Base-by-base conservation (phyloP, 2,888 invertebrate species). In the Sinotaia quadrata region DNA sequence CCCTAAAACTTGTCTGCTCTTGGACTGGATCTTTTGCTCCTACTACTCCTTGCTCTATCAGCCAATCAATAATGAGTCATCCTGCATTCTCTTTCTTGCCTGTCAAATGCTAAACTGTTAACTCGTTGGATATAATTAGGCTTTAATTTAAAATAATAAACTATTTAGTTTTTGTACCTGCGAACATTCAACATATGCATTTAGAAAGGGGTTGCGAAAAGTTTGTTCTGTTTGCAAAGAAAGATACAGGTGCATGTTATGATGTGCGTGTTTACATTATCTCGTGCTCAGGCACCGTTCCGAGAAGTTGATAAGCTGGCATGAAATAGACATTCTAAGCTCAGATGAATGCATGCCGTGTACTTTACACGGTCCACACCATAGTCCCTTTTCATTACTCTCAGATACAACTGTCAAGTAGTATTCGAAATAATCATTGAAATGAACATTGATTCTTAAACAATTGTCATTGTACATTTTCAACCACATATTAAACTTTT, bases 31-130 rank as follows among this genome's bases (percentile, higher is more conserved):
- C n/a, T n/a, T n/a, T n/a, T n/a, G n/a, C n/a, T n/a, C n/a, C n/a
- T n/a, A n/a, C n/a, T n/a, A n/a, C 56, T 36, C 54, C 44, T 44
- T 56, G 31, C 41, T 56, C 54, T 65, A 65, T 65, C 65, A 41
- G 65, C 31, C 56, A 65, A 56, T 65, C 65, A 65, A 56, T 56
- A 65, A 65, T 65, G 65, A 65, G 37, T 65, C 65, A 65, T 65
- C 65, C 31, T 41, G 31, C 34, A 33, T 18, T 65, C 63, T 34
- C 27, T 29, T 12, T 2, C 41, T 52, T 29, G 7, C 33, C 27
- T 31, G 27, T 31, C 21, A 33, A 44, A 21, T 31, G 15, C 47
- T 24, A 47, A n/a, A n/a, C n/a, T n/a, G n/a, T n/a, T n/a, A n/a
- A n/a, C n/a, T n/a, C n/a, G n/a, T n/a, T n/a, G n/a, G n/a, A n/a